phyloP scores from a whole-genome alignment of 2,888 invertebrate species.

The Drosophila bunnanda region DNA sequence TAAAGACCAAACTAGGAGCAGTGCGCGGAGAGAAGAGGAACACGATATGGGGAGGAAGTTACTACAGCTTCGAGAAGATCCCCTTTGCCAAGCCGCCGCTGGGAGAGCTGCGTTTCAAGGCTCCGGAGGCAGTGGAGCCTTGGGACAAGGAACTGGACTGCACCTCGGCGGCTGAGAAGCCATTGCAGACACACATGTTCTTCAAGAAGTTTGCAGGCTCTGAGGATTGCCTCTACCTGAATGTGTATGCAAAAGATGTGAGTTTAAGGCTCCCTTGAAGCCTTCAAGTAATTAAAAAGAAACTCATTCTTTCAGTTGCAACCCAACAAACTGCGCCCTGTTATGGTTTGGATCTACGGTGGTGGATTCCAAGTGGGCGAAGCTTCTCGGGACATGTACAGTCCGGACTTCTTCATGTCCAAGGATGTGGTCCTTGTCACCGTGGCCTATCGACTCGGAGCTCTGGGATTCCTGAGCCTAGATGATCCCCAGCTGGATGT shows the following conservation, averaged over 20 bases:
- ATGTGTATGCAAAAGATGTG: slow-evolving; percentile 84
- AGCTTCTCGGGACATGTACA: slow-evolving; percentile 83
- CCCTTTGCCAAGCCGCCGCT: slow-evolving; percentile 84
- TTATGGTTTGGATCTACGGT: slow-evolving; percentile 86
- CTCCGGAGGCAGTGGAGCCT: slow-evolving; percentile 83
- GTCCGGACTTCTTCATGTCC: slow-evolving; percentile 85
- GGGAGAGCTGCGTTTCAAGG: slow-evolving; percentile 82
- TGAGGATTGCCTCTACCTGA: slow-evolving; percentile 86
- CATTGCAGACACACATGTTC: slow-evolving; percentile 82
- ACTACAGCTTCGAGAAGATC: slow-evolving; percentile 83
- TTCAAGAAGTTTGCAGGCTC: slow-evolving; percentile 84
- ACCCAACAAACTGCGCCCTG: slow-evolving; percentile 74
- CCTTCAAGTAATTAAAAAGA: too few relatives aligned
- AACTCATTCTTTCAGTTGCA: slow-evolving; percentile 62
- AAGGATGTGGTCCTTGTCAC: slow-evolving; percentile 85
- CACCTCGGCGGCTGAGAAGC: slow-evolving; percentile 80
- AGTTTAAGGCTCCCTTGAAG: slow-evolving; percentile 33
- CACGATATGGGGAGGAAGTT: slow-evolving; percentile 81
- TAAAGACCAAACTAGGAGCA: slow-evolving; percentile 80
- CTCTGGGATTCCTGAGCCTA: slow-evolving; percentile 85
- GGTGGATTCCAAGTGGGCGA: slow-evolving; percentile 85
- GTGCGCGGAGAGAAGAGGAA: slow-evolving; percentile 82
- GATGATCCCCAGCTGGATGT: slow-evolving; percentile 85
- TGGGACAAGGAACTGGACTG: slow-evolving; percentile 85
- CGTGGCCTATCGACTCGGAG: slow-evolving; percentile 85